These are phyloP conservation scores for Cololabis saira DNA, from an alignment of 2,113 vertebrate genomes.

Conservation along the genomic window DNA sequence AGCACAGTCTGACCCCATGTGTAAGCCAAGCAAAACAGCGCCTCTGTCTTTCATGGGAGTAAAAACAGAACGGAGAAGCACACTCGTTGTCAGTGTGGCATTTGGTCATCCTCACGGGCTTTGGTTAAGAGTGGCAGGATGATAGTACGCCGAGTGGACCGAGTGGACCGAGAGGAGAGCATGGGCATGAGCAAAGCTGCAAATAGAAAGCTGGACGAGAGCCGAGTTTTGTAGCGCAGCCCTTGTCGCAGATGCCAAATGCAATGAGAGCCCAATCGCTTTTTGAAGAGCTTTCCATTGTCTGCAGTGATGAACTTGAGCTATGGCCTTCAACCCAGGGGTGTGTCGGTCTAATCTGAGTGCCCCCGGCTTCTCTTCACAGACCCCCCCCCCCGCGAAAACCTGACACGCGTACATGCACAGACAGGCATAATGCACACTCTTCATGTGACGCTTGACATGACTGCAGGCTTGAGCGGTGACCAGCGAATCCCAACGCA, in stretches of 20 bases:
- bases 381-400: conserved; percentile 48
- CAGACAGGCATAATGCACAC: conserved; percentile 56
- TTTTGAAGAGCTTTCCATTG: conserved; percentile 80
- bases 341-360: conserved; percentile 77
- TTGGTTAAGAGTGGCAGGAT: conserved; percentile 37
- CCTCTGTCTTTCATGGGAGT: conserved; percentile 23
- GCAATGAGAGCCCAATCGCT: conserved; percentile 66
- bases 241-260: conserved; percentile 45
- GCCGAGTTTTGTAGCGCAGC: conserved; percentile 12
- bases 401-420: conserved; percentile 32
- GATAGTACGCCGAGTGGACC: conserved; percentile 6
- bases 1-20: conserved; percentile 49
- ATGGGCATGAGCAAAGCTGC: conserved; percentile 11
- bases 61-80: conserved; percentile 35
- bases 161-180: conserved; percentile 12
- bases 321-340: conserved; percentile 78
- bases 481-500: conserved; percentile 71
- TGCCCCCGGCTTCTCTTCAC: conserved; percentile 47
- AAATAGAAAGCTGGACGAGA: conserved; percentile 7
- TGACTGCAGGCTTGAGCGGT: conserved; percentile 68
- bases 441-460: conserved; percentile 73
- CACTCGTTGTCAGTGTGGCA: conserved; percentile 2
- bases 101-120: conserved; percentile 14
- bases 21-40: conserved; percentile 51
- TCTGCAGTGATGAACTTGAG: conserved; percentile 83